Evolutionary conservation across 2,797 vertebrate genomes (phyloP), one percentile per base, ranked within the genome.

Genomic region (Menidia menidia): DNA sequence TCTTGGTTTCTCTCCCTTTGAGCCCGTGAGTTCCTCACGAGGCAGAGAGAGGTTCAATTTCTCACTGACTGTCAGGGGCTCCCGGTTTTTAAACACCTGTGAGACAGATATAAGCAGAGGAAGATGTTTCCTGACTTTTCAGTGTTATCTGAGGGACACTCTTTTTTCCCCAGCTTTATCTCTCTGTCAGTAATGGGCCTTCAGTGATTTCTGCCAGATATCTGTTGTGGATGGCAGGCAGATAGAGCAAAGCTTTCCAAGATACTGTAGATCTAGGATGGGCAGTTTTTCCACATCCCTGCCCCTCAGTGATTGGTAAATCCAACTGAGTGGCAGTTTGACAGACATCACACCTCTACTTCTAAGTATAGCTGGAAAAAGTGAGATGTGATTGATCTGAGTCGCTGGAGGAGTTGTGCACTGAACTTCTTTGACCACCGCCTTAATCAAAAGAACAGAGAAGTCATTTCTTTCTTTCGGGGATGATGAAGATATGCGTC

Each of bases 11-110:
- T 87, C 60, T 88, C 82, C 66, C 80, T 87, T 87, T 81, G 83
- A 91, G 87, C 84, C 73, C 75, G 76, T 73, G 87, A 88, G 76
- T 73, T 87, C 79, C 87, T 93, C 90, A 93, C 91, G 87, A 78
- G 86, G 12, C 69, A 65, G 78, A 90, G 87, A 90, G 83, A 84
- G 87, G 87, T 92, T 91, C 88, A 90, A 87, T 92, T 89, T 89
- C 88, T 89, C 84, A 78, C 81, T 71, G 51, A 64, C 89, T 90
- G 91, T 89, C 90, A 83, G 82, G 64, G 54, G 85, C 87, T 43
- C 67, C 68, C 70, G 85, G 81, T 82, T 88, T 89, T 82, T 80
- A 87, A 87, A 89, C 8, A 66, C 77, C 80, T 75, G 57, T 68
- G 82, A 90, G 87, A 85, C 77, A 71, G 85, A 90, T 86, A 77